A percentile compares a stretch with the other conserved stretches of the same genome.
These are phyloP conservation scores for Aphaenogaster floridana DNA, from an alignment of 1,140 invertebrate genomes.

Conservation along the genomic window DNA sequence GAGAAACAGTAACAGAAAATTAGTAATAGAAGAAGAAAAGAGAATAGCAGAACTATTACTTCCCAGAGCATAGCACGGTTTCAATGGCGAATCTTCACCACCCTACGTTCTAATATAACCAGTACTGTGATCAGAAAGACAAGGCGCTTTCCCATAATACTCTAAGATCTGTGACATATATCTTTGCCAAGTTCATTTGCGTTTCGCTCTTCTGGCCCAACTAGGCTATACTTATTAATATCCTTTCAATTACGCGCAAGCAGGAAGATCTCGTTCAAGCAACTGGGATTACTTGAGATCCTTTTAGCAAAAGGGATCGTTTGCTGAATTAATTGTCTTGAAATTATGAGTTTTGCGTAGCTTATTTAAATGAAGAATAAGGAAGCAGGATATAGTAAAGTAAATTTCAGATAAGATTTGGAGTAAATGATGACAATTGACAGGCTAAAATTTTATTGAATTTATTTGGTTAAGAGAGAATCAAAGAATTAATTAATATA, in stretches of 20 bases:
- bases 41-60: slow-evolving; percentile 63
- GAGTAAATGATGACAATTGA: neutral
- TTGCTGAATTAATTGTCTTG: slow-evolving; percentile 30
- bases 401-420: neutral
- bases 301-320: slow-evolving; percentile 37
- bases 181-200: slow-evolving; percentile 64
- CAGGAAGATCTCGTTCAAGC: slow-evolving; percentile 36
- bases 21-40: slow-evolving; percentile 24
- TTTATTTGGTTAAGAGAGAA: neutral
- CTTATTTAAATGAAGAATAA: slow-evolving; percentile 40
- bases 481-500: neutral
- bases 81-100: slow-evolving; percentile 61
- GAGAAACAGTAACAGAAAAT: slow-evolving; percentile 10
- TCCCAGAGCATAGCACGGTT: slow-evolving; percentile 49
- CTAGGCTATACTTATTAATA: slow-evolving; percentile 59
- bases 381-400: slow-evolving; percentile 9
- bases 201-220: slow-evolving; percentile 38
- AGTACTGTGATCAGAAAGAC: slow-evolving; percentile 69
- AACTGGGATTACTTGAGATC: slow-evolving; percentile 35
- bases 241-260: slow-evolving; percentile 31
- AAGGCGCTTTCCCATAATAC: slow-evolving; percentile 58
- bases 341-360: slow-evolving; percentile 44
- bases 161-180: slow-evolving; percentile 63
- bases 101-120: slow-evolving; percentile 60
- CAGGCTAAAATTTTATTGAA: neutral